Percentiles rank a stretch among this genome's conserved stretches.
Evolutionary conservation across 1,140 invertebrate genomes (phyloP).

Genomic region (Pachypeltis micranthus): DNA sequence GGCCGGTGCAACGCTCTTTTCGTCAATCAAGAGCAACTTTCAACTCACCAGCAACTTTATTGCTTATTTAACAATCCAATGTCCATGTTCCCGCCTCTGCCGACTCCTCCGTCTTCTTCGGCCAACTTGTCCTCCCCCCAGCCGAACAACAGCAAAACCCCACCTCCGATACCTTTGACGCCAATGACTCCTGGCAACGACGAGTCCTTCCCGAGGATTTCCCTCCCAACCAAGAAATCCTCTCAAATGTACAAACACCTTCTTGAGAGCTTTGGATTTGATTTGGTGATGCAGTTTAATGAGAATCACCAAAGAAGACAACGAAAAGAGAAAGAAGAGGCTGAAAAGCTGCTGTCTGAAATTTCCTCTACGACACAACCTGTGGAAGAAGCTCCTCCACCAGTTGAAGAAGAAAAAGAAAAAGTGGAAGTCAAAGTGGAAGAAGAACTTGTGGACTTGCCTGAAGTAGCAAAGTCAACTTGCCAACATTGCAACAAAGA

Average conservation of each 20-base stretch:
- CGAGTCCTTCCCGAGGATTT: conserved; percentile 31
- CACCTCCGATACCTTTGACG: conserved; percentile 27
- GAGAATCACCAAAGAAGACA: conserved; percentile 69
- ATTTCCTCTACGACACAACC: conserved; percentile 24
- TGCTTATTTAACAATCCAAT: conserved; percentile 60
- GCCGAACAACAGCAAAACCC: conserved; percentile 27
- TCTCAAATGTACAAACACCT: conserved; percentile 84
- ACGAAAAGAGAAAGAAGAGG: conserved; percentile 37
- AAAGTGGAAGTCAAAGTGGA: conserved; percentile 40
- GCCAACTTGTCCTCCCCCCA: conserved; percentile 25
- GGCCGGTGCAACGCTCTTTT: conserved; percentile 65
- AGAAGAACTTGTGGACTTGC: conserved; percentile 47
- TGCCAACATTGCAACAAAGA: conserved; percentile 85
- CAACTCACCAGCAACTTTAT: conserved; percentile 69
- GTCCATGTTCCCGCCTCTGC: conserved; percentile 44
- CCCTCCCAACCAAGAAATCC: conserved; percentile 47
- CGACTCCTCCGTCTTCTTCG: conserved; percentile 34
- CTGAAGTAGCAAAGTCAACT: conserved; percentile 62
- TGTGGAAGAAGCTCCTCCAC: conserved; percentile 33
- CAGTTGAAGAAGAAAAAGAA: conserved; percentile 26
- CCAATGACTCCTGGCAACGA: conserved; percentile 24
- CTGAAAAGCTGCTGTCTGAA: conserved; percentile 30
- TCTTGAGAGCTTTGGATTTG: conserved; percentile 85
- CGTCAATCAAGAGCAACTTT: conserved; percentile 63
- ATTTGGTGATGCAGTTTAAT: conserved; percentile 93